phyloP scores from a whole-genome alignment of 2,797 vertebrate genomes.

The Myoxocephalus aenaeus region DNA sequence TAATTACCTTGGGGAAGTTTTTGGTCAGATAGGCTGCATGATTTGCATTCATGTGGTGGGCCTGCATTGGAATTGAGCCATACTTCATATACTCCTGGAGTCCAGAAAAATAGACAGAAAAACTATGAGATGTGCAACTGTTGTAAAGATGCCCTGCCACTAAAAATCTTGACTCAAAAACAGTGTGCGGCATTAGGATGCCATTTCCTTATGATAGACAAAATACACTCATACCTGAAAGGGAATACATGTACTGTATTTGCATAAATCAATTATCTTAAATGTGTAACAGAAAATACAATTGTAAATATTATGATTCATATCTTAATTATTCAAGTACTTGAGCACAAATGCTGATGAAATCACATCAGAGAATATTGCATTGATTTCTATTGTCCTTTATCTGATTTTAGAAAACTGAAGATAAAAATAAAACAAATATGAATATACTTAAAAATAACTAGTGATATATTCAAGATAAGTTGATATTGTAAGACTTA shows the following conservation, averaged over 20 bases:
- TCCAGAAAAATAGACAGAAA: conserved; percentile 13
- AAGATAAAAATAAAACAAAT: background rate
- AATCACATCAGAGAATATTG: background rate
- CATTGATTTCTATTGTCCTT: background rate
- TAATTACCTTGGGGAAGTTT: conserved; percentile 87
- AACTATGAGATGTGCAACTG: background rate
- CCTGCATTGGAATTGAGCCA: conserved; percentile 94
- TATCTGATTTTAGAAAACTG: background rate
- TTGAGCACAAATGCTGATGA: background rate
- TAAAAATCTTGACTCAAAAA: background rate
- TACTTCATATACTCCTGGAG: conserved; percentile 91
- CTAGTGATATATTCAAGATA: background rate
- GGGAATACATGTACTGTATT: background rate
- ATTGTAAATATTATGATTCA: background rate
- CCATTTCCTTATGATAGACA: background rate
- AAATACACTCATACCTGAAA: background rate
- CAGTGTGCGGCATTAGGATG: background rate
- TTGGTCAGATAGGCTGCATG: conserved; percentile 90
- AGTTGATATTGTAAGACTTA: conserved; percentile 80
- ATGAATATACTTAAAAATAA: background rate
- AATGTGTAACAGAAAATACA: background rate
- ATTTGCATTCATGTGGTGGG: conserved; percentile 91
- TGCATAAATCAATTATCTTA: background rate
- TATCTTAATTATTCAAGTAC: background rate
- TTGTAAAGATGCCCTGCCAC: background rate